These are phyloP conservation scores for Clamator glandarius DNA, from an alignment of 2,797 vertebrate genomes.

Conservation along the genomic window DNA sequence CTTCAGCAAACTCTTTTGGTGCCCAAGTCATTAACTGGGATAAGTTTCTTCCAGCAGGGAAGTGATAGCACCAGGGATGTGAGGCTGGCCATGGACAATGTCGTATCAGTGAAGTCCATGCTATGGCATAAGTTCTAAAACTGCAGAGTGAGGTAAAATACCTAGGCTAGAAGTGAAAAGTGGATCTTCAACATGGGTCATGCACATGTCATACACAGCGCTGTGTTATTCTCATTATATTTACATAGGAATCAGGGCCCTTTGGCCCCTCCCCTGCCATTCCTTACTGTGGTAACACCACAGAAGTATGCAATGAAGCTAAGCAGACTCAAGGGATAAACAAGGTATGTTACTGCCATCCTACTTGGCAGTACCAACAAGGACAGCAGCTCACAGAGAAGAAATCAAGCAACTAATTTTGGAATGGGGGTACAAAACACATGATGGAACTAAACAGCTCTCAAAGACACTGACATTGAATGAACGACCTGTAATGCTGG, in stretches of 20 bases:
- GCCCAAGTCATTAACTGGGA: not conserved
- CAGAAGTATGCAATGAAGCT: not conserved
- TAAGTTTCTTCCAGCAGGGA: not conserved
- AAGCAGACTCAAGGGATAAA: not conserved
- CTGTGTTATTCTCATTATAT: not conserved
- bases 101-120: not conserved
- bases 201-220: not conserved
- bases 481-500: slow-evolving; percentile 35
- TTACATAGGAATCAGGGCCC: not conserved
- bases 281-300: not conserved
- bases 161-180: not conserved
- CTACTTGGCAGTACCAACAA: not conserved
- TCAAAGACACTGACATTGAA: slow-evolving; percentile 10
- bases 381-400: not conserved
- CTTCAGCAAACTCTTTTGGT: not conserved
- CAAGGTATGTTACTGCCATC: not conserved
- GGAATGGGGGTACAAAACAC: not conserved
- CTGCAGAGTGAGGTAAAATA: not conserved
- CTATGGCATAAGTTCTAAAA: not conserved
- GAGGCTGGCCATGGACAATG: not conserved
- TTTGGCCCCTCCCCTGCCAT: not conserved
- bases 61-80: not conserved
- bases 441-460: not conserved
- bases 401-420: not conserved
- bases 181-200: not conserved